Conservation (phyloP, 2,888 invertebrate species). For the Lottia gigantea region DNA sequence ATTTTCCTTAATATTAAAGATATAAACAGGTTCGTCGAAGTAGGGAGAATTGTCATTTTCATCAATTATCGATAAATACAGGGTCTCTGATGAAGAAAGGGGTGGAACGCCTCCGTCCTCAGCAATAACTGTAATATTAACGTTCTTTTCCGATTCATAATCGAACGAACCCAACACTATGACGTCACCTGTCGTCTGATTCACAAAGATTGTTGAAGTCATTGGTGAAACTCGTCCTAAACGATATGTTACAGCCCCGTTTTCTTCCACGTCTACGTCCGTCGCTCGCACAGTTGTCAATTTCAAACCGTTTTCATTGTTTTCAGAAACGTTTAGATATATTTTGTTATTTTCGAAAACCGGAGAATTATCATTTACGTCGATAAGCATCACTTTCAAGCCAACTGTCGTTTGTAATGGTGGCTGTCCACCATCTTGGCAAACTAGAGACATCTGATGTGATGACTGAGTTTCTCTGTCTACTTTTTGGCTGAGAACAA, state of each 20-base stretch:
- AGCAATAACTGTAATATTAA: background rate
- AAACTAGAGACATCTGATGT: background rate
- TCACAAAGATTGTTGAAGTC: background rate
- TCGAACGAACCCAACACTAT: background rate
- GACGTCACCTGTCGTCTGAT: conserved; percentile 6
- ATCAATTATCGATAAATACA: conserved; percentile 3
- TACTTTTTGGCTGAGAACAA: background rate
- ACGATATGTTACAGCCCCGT: background rate
- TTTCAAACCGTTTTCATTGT: background rate
- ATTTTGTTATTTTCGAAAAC: background rate
- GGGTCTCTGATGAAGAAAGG: background rate
- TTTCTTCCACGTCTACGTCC: background rate
- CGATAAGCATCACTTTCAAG: background rate
- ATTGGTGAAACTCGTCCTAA: background rate
- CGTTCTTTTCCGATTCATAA: background rate
- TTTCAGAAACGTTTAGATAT: background rate
- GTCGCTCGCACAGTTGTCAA: background rate
- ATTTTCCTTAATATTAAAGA: conserved; percentile 2
- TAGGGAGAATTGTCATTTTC: conserved; percentile 3
- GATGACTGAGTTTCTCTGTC: background rate
- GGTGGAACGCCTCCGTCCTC: background rate
- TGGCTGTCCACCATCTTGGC: conserved; percentile 2
- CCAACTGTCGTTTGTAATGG: background rate
- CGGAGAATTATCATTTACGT: background rate
- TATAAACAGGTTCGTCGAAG: conserved; percentile 7